Evolutionary conservation across 2,113 vertebrate genomes (phyloP).

Genomic region (Girardinichthys multiradiatus): DNA sequence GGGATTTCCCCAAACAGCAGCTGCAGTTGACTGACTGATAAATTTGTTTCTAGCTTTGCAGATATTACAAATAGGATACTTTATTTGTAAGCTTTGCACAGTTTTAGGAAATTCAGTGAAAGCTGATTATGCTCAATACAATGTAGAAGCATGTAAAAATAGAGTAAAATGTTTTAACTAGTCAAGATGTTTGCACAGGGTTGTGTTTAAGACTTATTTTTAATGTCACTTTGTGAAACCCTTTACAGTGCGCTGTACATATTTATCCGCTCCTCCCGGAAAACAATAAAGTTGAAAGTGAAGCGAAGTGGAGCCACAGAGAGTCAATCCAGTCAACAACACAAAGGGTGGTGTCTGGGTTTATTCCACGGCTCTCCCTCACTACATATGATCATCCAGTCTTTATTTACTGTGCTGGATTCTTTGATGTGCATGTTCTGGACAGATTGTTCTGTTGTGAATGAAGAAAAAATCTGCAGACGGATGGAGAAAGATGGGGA

Average conservation of each 20-base stretch:
- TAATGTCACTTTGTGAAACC: background rate
- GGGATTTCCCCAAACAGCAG: background rate
- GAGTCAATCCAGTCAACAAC: conserved; percentile 14
- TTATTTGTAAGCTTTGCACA: background rate
- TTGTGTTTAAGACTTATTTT: background rate
- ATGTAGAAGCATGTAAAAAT: background rate
- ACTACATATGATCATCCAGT: conserved; percentile 9
- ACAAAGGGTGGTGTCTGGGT: conserved; percentile 20
- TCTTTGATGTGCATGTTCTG: conserved; percentile 57
- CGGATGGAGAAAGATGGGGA: conserved; percentile 18
- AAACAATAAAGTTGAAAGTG: conserved; percentile 31
- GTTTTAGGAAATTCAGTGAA: background rate
- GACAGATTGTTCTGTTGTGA: conserved; percentile 52
- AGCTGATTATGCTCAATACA: too few relatives aligned
- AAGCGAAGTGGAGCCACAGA: conserved; percentile 3
- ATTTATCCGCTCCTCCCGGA: conserved; percentile 14
- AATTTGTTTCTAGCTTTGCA: background rate
- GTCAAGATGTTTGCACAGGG: background rate
- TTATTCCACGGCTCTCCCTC: conserved; percentile 9
- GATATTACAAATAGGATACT: background rate
- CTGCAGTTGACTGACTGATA: background rate
- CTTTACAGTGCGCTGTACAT: background rate
- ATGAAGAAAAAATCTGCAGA: conserved; percentile 19
- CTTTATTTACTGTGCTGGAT: conserved; percentile 41
- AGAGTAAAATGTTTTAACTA: background rate